Base-by-base conservation (phyloP, 2,888 invertebrate species). In the Ischnus inquisitorius region DNA sequence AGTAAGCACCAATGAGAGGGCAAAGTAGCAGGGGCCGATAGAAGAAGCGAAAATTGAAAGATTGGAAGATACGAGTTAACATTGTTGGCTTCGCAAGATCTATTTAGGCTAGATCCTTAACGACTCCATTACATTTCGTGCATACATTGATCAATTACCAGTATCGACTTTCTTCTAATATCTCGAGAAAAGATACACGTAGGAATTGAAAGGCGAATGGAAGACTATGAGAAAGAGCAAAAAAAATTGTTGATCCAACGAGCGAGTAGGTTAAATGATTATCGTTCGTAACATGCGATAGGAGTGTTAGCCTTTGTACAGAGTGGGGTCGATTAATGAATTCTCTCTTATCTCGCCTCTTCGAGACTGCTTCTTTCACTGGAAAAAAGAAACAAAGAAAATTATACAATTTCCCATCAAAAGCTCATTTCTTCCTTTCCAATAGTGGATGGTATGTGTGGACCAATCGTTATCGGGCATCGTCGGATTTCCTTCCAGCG, bases 381-480 rank as follows among this genome's bases (percentile, higher is more conserved):
- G 25, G 34, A 34, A 34, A 34, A 34, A 34, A 34, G 8, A 34
- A 34, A 34, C 4, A 34, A 34, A 34, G 6, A 1, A 34, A 34
- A 6, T 16, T 28, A n/a, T 16, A 62, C 19, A 5, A 16, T 39
- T 48, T 51, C 62, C n/a, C 12, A 19, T 46, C 48, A 8, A 60
- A 14, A 28, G 39, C 64, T 64, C 28, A 28, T 74, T n/a, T 16
- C 48, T 75, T 64, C 19, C 46, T 46, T 28, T 62, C 48, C 39
- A 28, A 48, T 48, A 34, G 62, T 75, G 75, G 75, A 64, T 43
- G 12, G 41, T 57, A 22, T 48, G 16, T 28, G 62, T 64, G 62
- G 14, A 4, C 19, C 72, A 28, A 39, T 62, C 60, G 25, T 46
- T 43, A 28, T 62, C 28, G 6, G n/a, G 25, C 34, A 62, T 75